phyloP scores from a whole-genome alignment of 2,113 vertebrate genomes.

The Corapipo altera region DNA sequence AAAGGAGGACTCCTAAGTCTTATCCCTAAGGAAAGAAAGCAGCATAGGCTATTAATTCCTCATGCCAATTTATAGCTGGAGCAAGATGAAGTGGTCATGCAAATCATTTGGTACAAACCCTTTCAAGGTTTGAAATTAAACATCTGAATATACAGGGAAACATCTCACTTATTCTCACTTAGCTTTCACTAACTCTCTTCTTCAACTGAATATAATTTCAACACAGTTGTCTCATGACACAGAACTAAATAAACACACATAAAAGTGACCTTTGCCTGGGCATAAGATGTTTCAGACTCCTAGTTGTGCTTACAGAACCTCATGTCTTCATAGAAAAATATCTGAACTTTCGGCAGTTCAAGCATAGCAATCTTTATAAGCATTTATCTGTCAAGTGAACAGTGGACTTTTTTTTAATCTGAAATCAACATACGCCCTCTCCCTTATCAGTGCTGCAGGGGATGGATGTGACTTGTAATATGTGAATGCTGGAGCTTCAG shows the following conservation, averaged over 20 bases:
- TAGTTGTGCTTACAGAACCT: not conserved
- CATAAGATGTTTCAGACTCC: not conserved
- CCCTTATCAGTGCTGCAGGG: not conserved
- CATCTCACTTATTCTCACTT: not conserved
- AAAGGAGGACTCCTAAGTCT: not conserved
- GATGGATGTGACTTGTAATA: not conserved
- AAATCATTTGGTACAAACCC: not conserved
- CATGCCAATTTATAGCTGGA: not conserved
- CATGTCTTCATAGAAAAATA: not conserved
- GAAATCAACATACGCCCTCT: not conserved
- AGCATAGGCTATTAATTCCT: not conserved
- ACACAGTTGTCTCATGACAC: not conserved
- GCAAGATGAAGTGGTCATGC: not conserved
- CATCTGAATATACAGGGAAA: not conserved
- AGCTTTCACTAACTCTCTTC: not conserved
- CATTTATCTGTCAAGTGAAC: not conserved
- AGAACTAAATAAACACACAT: not conserved
- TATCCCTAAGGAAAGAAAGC: not conserved
- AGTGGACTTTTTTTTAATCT: not conserved
- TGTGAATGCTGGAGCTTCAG: not conserved
- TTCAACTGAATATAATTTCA: not conserved
- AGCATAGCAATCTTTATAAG: not conserved
- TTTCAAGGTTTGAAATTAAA: not conserved
- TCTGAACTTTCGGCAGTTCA: not conserved
- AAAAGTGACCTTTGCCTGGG: not conserved